Base-by-base conservation (phyloP, 2,888 invertebrate species). In the Dimorphilus gyrociliatus region DNA sequence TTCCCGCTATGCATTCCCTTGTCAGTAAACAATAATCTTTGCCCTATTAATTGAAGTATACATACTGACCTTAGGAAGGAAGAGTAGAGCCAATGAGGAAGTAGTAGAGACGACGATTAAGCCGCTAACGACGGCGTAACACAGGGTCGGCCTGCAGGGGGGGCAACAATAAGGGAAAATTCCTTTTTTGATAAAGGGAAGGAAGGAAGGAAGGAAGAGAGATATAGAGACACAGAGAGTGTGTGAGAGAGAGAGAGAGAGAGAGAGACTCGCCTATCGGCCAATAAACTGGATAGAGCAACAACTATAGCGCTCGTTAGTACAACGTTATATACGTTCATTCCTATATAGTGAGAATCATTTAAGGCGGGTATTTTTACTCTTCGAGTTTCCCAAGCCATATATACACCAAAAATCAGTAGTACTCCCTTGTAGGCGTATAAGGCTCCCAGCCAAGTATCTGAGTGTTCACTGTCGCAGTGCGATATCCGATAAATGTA, bases 351-450 rank as follows among this genome's bases (percentile, higher is more conserved):
- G 55, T 84, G 81, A 4, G 85, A 85, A 64, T 88, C 86, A 64
- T 86, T 86, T 16, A 88, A 65, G 0, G 81, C 82, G 10, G 82
- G 78, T 46, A 86, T 81, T 65, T 85, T 84, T 16, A 88, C 82
- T 29, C 52, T 46, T 2, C 58, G 38, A 7, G 86, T 88, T 66
- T 85, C 84, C 86, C 86, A 86, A 1, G 86, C 86, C 85, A 86
- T 85, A 65, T 84, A 86, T 3, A 84, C 78, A 0, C 85, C 86
- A 37, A 85, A 82, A 18, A 84, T 72, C 12, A 86, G 70, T 13
- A 86, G 69, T 0, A 86, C 69, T 2, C 81, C 82, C 62, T 86
- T 86, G 69, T 86, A 86, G 6, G 77, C 78, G 60, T 85, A 86
- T 8, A 86, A 72, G 0, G 76, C 79, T 28, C 81, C 76, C n/a